These are phyloP conservation scores for Ceyx erithaca DNA, from an alignment of 2,797 vertebrate genomes.

Conservation along the genomic window DNA sequence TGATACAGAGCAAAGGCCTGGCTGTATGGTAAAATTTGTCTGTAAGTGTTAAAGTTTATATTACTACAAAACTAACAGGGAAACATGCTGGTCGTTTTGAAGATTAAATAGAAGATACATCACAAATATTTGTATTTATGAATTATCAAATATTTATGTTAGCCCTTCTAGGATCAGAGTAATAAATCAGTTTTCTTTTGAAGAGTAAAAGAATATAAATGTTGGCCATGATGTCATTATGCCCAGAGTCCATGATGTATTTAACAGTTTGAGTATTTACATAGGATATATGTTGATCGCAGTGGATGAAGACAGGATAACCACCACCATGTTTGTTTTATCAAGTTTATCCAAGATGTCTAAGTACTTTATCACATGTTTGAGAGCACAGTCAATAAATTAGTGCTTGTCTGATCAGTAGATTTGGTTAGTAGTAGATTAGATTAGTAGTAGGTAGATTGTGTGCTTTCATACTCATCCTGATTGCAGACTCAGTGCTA, in stretches of 20 bases:
- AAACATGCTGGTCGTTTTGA: neutral
- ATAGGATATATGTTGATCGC: neutral
- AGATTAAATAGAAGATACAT: neutral
- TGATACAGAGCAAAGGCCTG: neutral
- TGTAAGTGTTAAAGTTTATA: neutral
- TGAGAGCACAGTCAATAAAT: neutral
- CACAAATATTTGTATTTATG: neutral
- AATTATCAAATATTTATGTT: neutral
- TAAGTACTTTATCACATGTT: neutral
- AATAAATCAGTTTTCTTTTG: neutral
- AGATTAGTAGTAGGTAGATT: too few species aligned
- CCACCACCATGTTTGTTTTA: neutral
- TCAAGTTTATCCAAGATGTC: neutral
- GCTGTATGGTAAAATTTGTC: neutral
- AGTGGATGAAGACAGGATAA: neutral
- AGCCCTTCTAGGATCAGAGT: neutral
- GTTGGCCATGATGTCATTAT: neutral
- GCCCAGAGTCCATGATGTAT: neutral
- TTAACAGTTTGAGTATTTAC: neutral
- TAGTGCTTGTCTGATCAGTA: neutral
- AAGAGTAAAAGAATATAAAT: neutral
- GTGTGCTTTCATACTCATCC: neutral
- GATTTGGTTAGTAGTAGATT: too few species aligned
- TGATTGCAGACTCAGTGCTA: neutral
- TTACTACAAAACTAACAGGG: neutral